Evolutionary conservation across 2,797 vertebrate species (phyloP).

Genomic region (Coregonus suidteri): DNA sequence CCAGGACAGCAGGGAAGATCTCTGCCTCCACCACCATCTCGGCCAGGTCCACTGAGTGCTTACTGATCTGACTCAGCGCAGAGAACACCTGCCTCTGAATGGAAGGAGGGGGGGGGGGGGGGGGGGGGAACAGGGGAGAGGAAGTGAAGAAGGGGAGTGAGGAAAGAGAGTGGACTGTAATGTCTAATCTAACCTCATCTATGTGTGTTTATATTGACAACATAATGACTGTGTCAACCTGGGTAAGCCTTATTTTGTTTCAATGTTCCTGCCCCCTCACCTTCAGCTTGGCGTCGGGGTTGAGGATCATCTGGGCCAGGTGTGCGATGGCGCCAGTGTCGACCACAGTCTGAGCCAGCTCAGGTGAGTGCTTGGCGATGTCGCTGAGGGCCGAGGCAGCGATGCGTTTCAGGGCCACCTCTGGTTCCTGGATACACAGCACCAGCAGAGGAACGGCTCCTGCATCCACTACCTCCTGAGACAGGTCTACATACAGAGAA

Average conservation of each 20-base stretch:
- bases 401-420: slow-evolving; percentile 91
- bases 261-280: slow-evolving; percentile 62
- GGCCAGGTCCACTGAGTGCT: slow-evolving; percentile 89
- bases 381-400: slow-evolving; percentile 90
- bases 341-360: slow-evolving; percentile 90
- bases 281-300: slow-evolving; percentile 91
- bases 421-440: slow-evolving; percentile 90
- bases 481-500: slow-evolving; percentile 78
- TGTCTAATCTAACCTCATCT: neutral
- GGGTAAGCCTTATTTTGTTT: neutral
- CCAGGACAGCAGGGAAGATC: slow-evolving; percentile 88
- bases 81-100: slow-evolving; percentile 90
- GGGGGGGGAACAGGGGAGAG: neutral
- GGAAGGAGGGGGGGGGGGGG: no score
- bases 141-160: neutral
- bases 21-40: slow-evolving; percentile 94
- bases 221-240: neutral
- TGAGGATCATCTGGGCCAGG: slow-evolving; percentile 91
- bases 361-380: slow-evolving; percentile 91
- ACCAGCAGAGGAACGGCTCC: slow-evolving; percentile 92
- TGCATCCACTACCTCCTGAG: slow-evolving; percentile 91
- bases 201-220: neutral
- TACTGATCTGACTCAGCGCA: slow-evolving; percentile 90
- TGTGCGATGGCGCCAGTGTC: slow-evolving; percentile 86
- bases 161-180: neutral